Evolutionary conservation across 2,888 invertebrate genomes (phyloP).

Genomic region (Clivina fossor): DNA sequence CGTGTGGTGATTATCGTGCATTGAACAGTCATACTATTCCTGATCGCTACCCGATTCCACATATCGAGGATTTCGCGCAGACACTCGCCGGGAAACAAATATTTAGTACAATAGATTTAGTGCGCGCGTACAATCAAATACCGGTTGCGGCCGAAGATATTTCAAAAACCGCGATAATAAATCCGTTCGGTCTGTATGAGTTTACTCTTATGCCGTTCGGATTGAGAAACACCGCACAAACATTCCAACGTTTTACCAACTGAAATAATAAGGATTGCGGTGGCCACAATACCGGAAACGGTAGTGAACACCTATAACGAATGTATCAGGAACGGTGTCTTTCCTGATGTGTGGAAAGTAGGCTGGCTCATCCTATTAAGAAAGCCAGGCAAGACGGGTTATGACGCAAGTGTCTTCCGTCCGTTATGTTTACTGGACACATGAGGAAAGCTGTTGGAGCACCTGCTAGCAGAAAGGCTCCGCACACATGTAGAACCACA

Average conservation of each 20-base stretch:
- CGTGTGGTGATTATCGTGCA: constrained; percentile 48
- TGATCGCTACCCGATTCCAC: constrained; percentile 50
- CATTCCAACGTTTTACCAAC: background rate
- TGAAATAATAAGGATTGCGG: too few relatives aligned
- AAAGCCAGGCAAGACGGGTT: too few relatives aligned
- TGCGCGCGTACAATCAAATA: constrained; percentile 23
- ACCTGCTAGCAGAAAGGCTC: too few relatives aligned
- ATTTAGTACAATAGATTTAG: constrained; percentile 44
- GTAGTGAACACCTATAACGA: too few relatives aligned
- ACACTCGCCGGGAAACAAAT: constrained; percentile 40
- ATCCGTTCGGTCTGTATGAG: constrained; percentile 9
- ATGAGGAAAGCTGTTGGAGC: too few relatives aligned
- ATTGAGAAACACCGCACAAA: constrained; percentile 3
- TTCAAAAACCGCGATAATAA: constrained; percentile 5
- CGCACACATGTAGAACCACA: too few relatives aligned
- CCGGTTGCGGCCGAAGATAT: background rate
- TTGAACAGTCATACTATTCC: constrained; percentile 52
- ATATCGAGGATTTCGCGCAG: constrained; percentile 45
- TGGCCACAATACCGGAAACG: too few relatives aligned
- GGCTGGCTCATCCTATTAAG: too few relatives aligned
- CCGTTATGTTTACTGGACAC: too few relatives aligned
- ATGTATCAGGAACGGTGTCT: too few relatives aligned
- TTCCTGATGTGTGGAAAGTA: too few relatives aligned
- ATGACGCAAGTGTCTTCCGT: too few relatives aligned
- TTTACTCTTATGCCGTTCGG: background rate